Percentiles rank a stretch among this genome's conserved stretches.
Conservation (phyloP, 2,888 invertebrate species). For the Drosophila kanekoi region DNA sequence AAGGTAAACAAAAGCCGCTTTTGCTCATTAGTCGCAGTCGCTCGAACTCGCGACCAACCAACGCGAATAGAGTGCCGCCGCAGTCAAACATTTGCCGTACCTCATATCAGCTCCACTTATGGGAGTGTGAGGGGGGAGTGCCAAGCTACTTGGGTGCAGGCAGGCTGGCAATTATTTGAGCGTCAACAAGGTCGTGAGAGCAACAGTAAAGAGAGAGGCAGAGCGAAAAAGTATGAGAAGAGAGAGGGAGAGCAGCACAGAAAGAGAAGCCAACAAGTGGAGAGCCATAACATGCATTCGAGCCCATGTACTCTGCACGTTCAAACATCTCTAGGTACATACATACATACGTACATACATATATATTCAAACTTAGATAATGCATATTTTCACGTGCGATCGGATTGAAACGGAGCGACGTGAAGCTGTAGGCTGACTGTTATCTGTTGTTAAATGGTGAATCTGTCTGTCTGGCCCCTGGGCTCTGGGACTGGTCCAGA, state of each 20-base stretch:
- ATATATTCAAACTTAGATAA: slow-evolving; percentile 4
- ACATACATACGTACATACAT: not conserved
- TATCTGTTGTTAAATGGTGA: not conserved
- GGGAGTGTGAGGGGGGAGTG: slow-evolving; percentile 22
- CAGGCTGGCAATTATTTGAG: slow-evolving; percentile 24
- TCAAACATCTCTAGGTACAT: not conserved
- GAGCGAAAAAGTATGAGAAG: not conserved
- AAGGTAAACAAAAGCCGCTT: slow-evolving; percentile 72
- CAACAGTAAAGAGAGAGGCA: not conserved
- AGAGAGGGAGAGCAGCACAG: not conserved
- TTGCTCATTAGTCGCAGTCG: slow-evolving; percentile 64
- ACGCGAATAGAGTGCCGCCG: slow-evolving; percentile 14
- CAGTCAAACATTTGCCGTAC: slow-evolving; percentile 39
- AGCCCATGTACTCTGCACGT: not conserved
- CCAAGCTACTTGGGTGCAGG: slow-evolving; percentile 16
- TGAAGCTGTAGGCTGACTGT: not conserved
- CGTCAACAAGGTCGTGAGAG: slow-evolving; percentile 45
- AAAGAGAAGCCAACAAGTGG: slow-evolving; percentile 4
- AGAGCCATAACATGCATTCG: not conserved
- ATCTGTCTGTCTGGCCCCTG: not conserved
- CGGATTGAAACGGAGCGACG: slow-evolving; percentile 5
- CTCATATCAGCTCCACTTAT: slow-evolving; percentile 33
- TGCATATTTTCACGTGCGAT: slow-evolving; percentile 44
- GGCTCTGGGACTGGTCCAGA: slow-evolving; percentile 34
- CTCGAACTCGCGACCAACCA: slow-evolving; percentile 15